Evolutionary conservation across 2,113 vertebrate genomes (phyloP).

Genomic region (Xiphorhynchus elegans): DNA sequence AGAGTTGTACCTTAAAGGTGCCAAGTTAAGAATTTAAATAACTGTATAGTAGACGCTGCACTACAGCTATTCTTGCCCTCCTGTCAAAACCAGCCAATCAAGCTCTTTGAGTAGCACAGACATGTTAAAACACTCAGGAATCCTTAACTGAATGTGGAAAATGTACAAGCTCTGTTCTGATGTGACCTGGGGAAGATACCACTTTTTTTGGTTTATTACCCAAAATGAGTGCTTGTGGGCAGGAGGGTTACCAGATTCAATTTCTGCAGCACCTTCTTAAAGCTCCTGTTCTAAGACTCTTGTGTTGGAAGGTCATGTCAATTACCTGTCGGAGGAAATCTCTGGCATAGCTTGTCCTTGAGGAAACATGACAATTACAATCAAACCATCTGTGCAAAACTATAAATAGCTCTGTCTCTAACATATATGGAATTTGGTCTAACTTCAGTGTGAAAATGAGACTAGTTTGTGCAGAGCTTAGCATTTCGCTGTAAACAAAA

Average conservation of each 20-base stretch:
- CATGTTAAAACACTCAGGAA: background rate
- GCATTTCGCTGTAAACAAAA: conserved; percentile 36
- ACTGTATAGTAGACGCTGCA: background rate
- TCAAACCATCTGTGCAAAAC: conserved; percentile 35
- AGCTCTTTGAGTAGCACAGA: background rate
- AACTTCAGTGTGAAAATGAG: conserved; percentile 51
- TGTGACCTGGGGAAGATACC: background rate
- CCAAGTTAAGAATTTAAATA: background rate
- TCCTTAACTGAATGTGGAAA: background rate
- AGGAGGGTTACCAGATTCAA: background rate
- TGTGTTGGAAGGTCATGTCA: background rate
- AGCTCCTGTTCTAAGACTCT: background rate
- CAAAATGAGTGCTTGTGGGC: background rate
- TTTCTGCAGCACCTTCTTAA: background rate
- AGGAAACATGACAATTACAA: conserved; percentile 13
- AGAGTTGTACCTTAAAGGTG: background rate
- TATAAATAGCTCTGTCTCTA: conserved; percentile 41
- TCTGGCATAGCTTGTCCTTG: conserved; percentile 26
- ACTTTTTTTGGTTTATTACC: background rate
- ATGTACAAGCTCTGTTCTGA: background rate
- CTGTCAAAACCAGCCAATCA: background rate
- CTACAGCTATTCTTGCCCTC: background rate
- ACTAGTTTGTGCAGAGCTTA: conserved; percentile 6
- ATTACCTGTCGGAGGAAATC: conserved; percentile 12
- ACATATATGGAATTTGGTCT: conserved; percentile 10